Evolutionary conservation across 2,888 invertebrate species (phyloP).

Genomic region (Escarpia spicata): DNA sequence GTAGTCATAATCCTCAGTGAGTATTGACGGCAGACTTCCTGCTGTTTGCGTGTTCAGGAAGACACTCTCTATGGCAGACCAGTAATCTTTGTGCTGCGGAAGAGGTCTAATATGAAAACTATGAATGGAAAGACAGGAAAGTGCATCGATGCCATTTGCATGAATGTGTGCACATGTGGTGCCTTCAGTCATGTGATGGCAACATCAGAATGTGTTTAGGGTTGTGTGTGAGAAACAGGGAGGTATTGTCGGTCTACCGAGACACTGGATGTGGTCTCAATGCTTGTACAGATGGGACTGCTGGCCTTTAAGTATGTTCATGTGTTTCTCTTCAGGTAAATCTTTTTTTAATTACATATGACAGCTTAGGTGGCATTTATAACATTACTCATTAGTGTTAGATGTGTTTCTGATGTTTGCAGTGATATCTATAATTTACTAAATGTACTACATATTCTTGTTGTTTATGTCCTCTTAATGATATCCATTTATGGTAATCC

Average conservation of each 20-base stretch:
- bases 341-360: background rate
- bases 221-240: background rate
- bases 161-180: background rate
- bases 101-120: background rate
- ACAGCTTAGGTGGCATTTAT: background rate
- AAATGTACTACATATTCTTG: background rate
- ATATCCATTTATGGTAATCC: background rate
- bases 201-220: background rate
- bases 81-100: background rate
- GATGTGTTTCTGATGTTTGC: background rate
- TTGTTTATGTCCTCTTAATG: background rate
- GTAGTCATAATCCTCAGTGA: background rate
- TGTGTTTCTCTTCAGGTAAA: background rate
- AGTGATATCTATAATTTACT: no score
- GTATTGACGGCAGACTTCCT: background rate
- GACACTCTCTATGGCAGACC: background rate
- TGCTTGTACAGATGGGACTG: conserved; percentile 7
- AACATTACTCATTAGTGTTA: background rate
- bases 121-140: background rate
- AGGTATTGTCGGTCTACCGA: background rate
- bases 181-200: background rate
- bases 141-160: background rate
- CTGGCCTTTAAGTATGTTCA: background rate
- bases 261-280: background rate
- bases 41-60: background rate